Evolutionary conservation across 2,888 invertebrate species (phyloP).

Genomic region (Anodontia alba): DNA sequence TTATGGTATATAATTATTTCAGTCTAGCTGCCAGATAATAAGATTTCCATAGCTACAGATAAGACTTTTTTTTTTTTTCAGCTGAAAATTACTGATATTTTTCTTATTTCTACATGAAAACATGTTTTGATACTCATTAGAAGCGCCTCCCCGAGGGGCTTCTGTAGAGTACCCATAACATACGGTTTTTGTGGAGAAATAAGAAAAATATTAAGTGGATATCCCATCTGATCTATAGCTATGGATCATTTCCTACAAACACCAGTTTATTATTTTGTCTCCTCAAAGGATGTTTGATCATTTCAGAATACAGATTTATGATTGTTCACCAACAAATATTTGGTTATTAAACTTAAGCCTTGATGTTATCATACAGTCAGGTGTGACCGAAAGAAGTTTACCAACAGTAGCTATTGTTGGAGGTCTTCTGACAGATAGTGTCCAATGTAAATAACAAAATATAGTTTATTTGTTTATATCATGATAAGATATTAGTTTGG

Average conservation of each 20-base stretch:
- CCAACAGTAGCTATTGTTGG: neutral
- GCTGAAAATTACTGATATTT: no score
- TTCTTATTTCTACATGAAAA: no score
- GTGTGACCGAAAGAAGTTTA: neutral
- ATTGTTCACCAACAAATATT: constrained; percentile 17
- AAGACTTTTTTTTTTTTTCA: no score
- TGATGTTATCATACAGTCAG: constrained; percentile 2
- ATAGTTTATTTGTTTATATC: neutral
- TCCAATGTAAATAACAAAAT: constrained; percentile 1
- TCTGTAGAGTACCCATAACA: no score
- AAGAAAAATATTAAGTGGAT: no score
- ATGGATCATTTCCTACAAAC: no score
- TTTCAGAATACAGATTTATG: neutral
- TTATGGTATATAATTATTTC: neutral
- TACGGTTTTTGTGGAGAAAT: no score
- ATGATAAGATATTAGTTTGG: neutral
- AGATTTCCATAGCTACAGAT: no score
- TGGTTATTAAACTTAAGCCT: constrained; percentile 8
- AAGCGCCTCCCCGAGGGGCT: no score
- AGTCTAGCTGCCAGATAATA: neutral
- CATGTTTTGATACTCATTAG: no score
- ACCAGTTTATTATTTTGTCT: constrained; percentile 1
- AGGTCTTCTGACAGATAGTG: neutral
- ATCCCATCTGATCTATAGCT: no score
- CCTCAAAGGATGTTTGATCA: constrained; percentile 5